phyloP scores from a whole-genome alignment of 2,113 vertebrate genomes.

The Onychostoma macrolepis region DNA sequence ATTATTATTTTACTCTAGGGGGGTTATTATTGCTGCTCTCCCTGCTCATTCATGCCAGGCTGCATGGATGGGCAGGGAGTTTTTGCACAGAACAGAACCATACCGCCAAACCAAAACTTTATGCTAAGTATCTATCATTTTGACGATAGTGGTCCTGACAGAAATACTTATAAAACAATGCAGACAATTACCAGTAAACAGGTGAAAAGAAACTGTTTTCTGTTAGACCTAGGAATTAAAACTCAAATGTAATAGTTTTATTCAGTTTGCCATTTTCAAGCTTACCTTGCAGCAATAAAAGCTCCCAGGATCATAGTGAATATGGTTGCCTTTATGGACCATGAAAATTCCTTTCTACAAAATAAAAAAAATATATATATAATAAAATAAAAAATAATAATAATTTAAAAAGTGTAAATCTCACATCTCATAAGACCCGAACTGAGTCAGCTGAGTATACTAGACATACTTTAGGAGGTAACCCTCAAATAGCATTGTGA shows the following conservation, averaged over 20 bases:
- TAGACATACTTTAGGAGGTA: slow-evolving; percentile 89
- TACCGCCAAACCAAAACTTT: too few species aligned
- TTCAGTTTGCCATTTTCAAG: too few species aligned
- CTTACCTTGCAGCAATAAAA: slow-evolving; percentile 94
- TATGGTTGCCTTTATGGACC: slow-evolving; percentile 89
- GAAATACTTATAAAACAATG: too few species aligned
- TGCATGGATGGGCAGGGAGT: too few species aligned
- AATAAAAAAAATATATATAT: slow-evolving; percentile 9
- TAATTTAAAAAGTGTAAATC: not conserved
- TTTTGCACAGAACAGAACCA: too few species aligned
- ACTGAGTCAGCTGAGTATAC: not conserved
- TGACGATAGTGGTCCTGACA: too few species aligned
- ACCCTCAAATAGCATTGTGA: slow-evolving; percentile 95
- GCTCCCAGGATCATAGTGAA: slow-evolving; percentile 96
- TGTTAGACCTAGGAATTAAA: not conserved
- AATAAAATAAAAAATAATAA: not conserved
- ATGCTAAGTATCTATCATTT: too few species aligned
- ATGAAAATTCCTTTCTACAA: slow-evolving; percentile 89
- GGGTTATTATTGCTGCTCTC: too few species aligned
- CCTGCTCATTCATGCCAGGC: too few species aligned
- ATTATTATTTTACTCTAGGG: too few species aligned
- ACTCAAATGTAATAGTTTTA: not conserved
- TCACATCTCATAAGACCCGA: not conserved
- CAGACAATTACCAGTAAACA: too few species aligned
- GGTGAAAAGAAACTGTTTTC: not conserved